Evolutionary conservation across 1,140 invertebrate species (phyloP).

Genomic region (Zaprionus taronus): DNA sequence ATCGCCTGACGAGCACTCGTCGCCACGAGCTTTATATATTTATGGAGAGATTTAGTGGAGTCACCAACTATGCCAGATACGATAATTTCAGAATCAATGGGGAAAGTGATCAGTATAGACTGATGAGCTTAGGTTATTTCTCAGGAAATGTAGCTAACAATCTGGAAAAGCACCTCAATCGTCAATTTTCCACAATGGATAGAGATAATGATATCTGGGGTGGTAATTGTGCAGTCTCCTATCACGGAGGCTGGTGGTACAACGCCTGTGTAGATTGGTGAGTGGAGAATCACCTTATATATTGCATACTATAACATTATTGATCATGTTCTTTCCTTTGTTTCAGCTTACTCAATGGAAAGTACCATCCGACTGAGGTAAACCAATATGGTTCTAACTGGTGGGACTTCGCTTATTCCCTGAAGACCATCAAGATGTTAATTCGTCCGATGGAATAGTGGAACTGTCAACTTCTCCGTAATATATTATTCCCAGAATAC

Average conservation of each 20-base stretch:
- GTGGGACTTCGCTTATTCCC: not conserved
- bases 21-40: not conserved
- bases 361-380: not conserved
- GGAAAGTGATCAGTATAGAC: not conserved
- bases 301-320: not conserved
- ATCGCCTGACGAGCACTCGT: slow-evolving; percentile 4
- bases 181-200: not conserved
- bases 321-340: not conserved
- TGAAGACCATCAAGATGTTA: not conserved
- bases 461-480: not conserved
- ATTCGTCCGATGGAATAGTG: not conserved
- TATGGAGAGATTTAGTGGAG: not conserved
- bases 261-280: not conserved
- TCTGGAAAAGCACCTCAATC: not conserved
- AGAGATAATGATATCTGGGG: not conserved
- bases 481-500: not conserved
- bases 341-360: not conserved
- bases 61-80: not conserved
- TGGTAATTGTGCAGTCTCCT: not conserved
- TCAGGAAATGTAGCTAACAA: not conserved
- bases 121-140: not conserved
- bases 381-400: not conserved
- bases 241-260: not conserved
- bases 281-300: not conserved
- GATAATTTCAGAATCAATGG: not conserved